phyloP scores from a whole-genome alignment of 2,113 vertebrate genomes.

The Cryptotis parvus region DNA sequence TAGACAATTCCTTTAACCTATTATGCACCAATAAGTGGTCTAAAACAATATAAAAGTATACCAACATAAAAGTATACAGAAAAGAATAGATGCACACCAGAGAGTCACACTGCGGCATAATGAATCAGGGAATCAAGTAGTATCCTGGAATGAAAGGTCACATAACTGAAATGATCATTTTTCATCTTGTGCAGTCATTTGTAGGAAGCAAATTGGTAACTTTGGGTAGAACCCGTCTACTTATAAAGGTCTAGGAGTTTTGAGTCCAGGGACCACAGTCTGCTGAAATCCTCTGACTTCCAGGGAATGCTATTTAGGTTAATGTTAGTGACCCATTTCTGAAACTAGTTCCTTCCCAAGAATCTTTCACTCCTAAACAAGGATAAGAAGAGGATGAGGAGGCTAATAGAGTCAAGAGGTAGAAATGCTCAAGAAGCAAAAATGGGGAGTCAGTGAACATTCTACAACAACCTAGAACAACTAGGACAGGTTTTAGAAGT shows the following conservation, averaged over 20 bases:
- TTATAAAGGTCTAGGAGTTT: not conserved
- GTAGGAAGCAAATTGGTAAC: not conserved
- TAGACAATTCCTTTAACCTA: not conserved
- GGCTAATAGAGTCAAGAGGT: not conserved
- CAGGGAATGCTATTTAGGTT: not conserved
- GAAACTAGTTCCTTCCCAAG: not conserved
- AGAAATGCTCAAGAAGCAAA: no score
- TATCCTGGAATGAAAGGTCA: not conserved
- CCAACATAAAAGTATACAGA: not conserved
- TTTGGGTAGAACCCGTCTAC: not conserved
- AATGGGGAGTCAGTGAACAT: no score
- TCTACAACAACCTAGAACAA: not conserved
- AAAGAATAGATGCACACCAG: not conserved
- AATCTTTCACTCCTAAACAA: not conserved
- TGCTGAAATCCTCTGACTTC: not conserved
- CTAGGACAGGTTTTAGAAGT: no score
- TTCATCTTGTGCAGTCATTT: not conserved
- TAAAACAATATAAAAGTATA: constrained; percentile 13
- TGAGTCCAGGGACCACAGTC: not conserved
- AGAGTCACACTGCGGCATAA: not conserved
- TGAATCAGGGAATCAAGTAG: not conserved
- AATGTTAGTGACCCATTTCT: not conserved
- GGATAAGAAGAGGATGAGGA: not conserved
- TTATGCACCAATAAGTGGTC: not conserved
- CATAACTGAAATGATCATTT: not conserved